Evolutionary conservation across 2,797 vertebrate genomes (phyloP).

Genomic region (Acestrorhynchus altus): DNA sequence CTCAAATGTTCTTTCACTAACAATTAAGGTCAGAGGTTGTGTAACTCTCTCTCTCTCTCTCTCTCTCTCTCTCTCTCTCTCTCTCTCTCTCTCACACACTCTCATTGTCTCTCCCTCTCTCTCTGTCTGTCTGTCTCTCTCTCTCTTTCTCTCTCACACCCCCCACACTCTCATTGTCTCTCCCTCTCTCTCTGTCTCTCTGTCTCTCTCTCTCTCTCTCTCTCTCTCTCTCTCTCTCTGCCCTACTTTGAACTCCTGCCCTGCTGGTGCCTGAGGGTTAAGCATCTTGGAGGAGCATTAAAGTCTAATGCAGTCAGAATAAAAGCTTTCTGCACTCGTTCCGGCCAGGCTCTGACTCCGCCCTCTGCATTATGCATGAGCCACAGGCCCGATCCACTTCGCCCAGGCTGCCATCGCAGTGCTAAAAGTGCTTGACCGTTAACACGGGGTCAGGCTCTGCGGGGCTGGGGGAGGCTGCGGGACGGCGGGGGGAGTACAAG

Average conservation of each 20-base stretch:
- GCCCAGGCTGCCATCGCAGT: slow-evolving; percentile 22
- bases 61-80: slow-evolving; percentile 11
- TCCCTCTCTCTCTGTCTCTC: background rate
- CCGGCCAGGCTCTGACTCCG: slow-evolving; percentile 35
- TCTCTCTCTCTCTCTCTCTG: background rate
- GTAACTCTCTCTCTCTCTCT: slow-evolving; percentile 16
- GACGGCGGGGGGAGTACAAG: background rate
- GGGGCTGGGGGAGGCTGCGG: slow-evolving; percentile 11
- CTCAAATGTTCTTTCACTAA: slow-evolving; percentile 23
- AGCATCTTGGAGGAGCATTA: slow-evolving; percentile 54
- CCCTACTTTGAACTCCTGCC: slow-evolving; percentile 21
- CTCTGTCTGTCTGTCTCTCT: background rate
- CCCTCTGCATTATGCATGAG: slow-evolving; percentile 54
- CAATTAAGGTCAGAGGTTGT: slow-evolving; percentile 41
- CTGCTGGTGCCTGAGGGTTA: slow-evolving; percentile 39
- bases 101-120: background rate
- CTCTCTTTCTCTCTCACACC: slow-evolving; percentile 6
- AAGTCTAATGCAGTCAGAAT: slow-evolving; percentile 53
- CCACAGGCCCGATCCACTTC: slow-evolving; percentile 39
- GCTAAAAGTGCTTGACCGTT: slow-evolving; percentile 50
- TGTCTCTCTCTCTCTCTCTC: background rate
- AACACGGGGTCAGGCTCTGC: slow-evolving; percentile 40
- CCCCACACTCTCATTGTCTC: slow-evolving; percentile 1
- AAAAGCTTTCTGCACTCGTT: slow-evolving; percentile 46
- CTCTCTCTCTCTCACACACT: background rate